phyloP scores from a whole-genome alignment of 2,113 vertebrate species.

The Callaeas wilsoni region DNA sequence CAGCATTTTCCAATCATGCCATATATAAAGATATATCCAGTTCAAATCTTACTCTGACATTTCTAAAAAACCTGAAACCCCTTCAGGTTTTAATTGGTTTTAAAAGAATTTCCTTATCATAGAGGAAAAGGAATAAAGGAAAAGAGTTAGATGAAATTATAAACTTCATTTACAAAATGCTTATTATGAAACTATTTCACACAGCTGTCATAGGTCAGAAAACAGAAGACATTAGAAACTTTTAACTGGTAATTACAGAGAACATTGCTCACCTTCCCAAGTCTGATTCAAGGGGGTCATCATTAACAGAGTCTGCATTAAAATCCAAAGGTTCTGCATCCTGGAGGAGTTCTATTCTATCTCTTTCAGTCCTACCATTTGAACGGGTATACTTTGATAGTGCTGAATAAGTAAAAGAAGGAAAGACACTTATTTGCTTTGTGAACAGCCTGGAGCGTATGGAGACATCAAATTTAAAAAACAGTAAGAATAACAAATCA shows the following conservation, averaged over 20 bases:
- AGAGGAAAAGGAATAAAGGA: not conserved
- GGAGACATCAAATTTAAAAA: not conserved
- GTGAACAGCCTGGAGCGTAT: not conserved
- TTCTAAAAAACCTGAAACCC: not conserved
- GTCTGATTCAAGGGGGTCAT: conserved; percentile 82
- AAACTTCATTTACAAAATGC: not conserved
- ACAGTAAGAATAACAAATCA: fast-evolving
- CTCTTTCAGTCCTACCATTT: conserved; percentile 81
- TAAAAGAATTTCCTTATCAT: not conserved
- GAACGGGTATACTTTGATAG: conserved; percentile 85
- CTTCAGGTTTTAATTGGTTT: not conserved
- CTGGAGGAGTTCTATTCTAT: conserved; percentile 90
- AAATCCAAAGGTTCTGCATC: conserved; percentile 94
- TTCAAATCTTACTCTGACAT: not conserved
- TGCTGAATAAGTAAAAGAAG: conserved; percentile 10
- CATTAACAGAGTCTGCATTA: conserved; percentile 82
- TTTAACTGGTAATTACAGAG: not conserved
- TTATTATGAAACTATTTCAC: not conserved
- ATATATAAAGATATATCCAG: not conserved
- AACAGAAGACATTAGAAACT: not conserved
- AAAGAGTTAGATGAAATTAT: not conserved
- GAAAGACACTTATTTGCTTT: not conserved
- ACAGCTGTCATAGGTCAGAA: not conserved
- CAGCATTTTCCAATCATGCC: not conserved
- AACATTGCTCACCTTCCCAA: conserved; percentile 77